Base-by-base conservation (phyloP, 92 coral and sea anemone species). In the Muricea muricata region DNA sequence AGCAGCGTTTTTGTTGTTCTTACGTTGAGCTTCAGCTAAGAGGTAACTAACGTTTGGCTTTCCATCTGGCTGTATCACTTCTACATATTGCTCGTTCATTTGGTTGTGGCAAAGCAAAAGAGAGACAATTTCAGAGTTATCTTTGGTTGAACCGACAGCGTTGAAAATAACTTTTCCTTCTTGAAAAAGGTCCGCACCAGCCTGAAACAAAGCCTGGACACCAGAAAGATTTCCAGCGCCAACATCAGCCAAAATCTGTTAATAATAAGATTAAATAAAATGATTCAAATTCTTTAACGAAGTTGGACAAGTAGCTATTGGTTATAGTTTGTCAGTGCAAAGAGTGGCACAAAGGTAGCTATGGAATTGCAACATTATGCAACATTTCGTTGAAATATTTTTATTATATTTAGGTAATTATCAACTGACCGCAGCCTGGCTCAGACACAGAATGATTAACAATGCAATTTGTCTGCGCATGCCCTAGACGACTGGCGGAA, bases 31-130 rank as follows among this genome's bases (percentile, higher is more conserved):
- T 12, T 46, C 81, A 7, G 40, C 42, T 7, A 76, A 23, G 15
- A 76, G 25, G 20, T 76, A 76, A 4, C 81, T 24, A 32, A 57
- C 81, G 47, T 76, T 21, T 0, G 68, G 26, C 25, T 35, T 29
- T 11, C 81, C 81, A 55, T 76, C 66, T 4, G 81, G 65, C 32
- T 76, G 81, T 6, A 76, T 20, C 0, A 33, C 39, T 23, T 76
- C 81, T 25, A 76, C 86, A 63, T 32, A 61, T 31, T 46, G 58
- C 71, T 41, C 65, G 37, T 25, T 88, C 82, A 6, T n/a, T 5
- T 40, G 42, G 68, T 50, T 52, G 85, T n/a, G 4, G 30, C 66
- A 7, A 14, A 76, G 41, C 30, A 76, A 17, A 1, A 50, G 35
- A 6, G 45, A 7, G 17, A 76, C 39, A n/a, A 76, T 55, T 31